phyloP scores from a whole-genome alignment of 2,888 invertebrate genomes.

The Brachypalpus laphriformis region DNA sequence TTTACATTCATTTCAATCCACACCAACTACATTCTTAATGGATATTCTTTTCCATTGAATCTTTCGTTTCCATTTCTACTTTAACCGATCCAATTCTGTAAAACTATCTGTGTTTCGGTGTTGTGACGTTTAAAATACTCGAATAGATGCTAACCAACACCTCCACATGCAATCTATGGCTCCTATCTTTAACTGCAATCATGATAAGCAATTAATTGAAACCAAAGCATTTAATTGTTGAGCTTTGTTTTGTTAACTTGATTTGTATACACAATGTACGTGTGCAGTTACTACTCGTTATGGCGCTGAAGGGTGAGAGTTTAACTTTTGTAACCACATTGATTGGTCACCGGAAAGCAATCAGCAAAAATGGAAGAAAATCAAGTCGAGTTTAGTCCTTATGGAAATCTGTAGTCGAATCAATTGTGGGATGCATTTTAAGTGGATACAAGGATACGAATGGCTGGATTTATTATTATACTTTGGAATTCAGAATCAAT shows the following conservation, averaged over 20 bases:
- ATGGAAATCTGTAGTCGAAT: not conserved
- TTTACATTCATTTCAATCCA: not conserved
- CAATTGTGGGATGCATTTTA: not conserved
- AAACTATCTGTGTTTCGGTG: not conserved
- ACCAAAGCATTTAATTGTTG: conserved; percentile 43
- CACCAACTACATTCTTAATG: not conserved
- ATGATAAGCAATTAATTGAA: conserved; percentile 67
- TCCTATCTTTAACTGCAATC: conserved; percentile 33
- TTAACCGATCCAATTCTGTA: not conserved
- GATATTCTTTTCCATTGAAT: not conserved
- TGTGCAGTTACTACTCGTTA: not conserved
- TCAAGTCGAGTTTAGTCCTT: not conserved
- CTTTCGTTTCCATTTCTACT: not conserved
- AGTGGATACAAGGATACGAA: not conserved
- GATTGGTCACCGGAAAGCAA: conserved; percentile 49
- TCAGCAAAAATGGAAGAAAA: conserved; percentile 1
- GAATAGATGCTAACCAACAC: conserved; percentile 1
- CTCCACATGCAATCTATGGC: not conserved
- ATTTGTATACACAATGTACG: conserved; percentile 36
- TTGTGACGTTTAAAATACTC: not conserved
- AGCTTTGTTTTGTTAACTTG: conserved; percentile 46
- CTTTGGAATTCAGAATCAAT: no score
- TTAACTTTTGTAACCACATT: conserved; percentile 9
- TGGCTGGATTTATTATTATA: not conserved
- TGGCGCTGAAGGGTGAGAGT: not conserved